Conservation (phyloP, 2,888 invertebrate genomes). For the Acanthacorydalis orientalis region DNA sequence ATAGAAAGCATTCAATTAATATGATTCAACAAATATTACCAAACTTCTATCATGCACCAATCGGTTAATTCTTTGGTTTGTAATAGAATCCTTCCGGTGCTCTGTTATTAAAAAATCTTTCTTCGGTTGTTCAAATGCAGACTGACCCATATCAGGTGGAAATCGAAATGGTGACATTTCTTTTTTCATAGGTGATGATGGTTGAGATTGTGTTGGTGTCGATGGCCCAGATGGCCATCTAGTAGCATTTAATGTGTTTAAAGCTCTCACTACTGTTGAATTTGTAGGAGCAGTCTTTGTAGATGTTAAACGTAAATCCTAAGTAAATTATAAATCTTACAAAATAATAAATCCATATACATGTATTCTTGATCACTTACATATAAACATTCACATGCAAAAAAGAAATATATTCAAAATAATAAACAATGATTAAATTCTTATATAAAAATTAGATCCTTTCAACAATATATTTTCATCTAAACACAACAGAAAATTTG, state of each 20-base stretch:
- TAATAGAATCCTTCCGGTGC: conserved; percentile 14
- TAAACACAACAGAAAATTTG: too few species aligned
- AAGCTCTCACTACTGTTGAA: conserved; percentile 48
- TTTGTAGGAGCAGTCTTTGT: conserved; percentile 30
- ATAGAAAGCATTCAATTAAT: too few species aligned
- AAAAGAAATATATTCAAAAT: too few species aligned
- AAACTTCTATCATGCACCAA: conserved; percentile 30
- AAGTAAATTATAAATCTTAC: conserved; percentile 3
- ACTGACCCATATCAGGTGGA: conserved; percentile 13
- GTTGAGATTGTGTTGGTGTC: conserved; percentile 37
- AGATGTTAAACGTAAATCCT: conserved; percentile 24
- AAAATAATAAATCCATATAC: too few species aligned
- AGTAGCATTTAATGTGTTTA: conserved; percentile 28
- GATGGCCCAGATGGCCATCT: conserved; percentile 21
- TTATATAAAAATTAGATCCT: too few species aligned
- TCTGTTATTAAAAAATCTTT: conserved; percentile 12
- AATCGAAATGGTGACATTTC: conserved; percentile 36
- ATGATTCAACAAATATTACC: too few species aligned
- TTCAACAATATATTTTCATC: too few species aligned
- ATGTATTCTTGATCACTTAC: too few species aligned
- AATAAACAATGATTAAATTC: too few species aligned
- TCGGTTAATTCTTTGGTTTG: conserved; percentile 26
- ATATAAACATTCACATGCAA: too few species aligned
- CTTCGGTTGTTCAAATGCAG: conserved; percentile 15
- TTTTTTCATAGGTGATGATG: conserved; percentile 52